These are phyloP conservation scores for Julus scandinavius DNA, from an alignment of 2,888 invertebrate species.

Conservation along the genomic window DNA sequence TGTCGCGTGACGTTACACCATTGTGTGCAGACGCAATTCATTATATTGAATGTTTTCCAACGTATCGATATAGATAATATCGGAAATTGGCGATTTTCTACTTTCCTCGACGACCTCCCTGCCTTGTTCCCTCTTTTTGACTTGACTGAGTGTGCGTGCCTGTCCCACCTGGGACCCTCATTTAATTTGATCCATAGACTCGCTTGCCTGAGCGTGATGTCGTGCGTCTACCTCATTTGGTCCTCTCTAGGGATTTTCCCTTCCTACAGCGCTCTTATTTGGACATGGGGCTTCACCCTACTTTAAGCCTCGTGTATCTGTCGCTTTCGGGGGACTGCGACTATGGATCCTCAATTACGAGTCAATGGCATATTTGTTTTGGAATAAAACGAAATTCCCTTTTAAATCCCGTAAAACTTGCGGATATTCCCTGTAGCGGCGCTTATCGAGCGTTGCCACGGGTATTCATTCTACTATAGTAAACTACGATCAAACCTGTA, in stretches of 20 bases:
- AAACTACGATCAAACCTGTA: neutral
- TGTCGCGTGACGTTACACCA: neutral
- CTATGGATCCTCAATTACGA: constrained; percentile 1
- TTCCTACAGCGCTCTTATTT: neutral
- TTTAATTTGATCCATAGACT: constrained; percentile 1
- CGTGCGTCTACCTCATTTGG: constrained; percentile 1
- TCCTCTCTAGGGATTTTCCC: neutral
- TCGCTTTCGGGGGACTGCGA: constrained; percentile 1
- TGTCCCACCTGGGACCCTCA: constrained; percentile 1
- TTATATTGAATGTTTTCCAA: neutral
- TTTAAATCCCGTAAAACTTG: neutral
- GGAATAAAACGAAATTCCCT: constrained; percentile 1
- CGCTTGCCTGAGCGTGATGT: constrained; percentile 1
- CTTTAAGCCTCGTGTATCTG: neutral
- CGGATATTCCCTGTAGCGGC: neutral
- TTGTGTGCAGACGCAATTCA: neutral
- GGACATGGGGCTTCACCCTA: neutral
- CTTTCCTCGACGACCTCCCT: neutral
- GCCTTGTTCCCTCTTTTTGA: neutral
- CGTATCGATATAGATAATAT: neutral
- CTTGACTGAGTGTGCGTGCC: neutral
- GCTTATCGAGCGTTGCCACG: neutral
- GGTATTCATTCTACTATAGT: neutral
- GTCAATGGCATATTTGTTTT: constrained; percentile 1
- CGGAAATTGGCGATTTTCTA: neutral